Conservation (phyloP, 2,113 vertebrate species). For the Dasyornis broadbenti region DNA sequence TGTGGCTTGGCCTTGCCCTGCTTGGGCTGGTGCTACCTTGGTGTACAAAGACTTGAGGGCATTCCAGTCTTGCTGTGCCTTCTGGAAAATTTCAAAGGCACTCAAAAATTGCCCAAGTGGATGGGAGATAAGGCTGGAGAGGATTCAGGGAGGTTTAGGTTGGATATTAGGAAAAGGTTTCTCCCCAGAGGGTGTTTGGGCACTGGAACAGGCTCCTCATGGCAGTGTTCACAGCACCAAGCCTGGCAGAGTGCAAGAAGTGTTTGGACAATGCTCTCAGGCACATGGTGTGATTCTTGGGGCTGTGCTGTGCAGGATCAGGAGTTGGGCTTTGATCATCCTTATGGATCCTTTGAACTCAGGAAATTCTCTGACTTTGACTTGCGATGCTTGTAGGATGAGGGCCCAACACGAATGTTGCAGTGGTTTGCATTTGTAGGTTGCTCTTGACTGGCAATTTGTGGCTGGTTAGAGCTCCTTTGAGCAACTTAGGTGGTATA, state of each 20-base stretch:
- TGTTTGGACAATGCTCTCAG: rapidly evolving
- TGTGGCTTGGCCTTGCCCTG: not conserved
- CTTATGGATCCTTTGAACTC: not conserved
- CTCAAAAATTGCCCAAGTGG: not conserved
- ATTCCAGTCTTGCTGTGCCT: not conserved
- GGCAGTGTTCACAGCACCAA: not conserved
- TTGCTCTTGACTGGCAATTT: not conserved
- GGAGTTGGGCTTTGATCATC: not conserved
- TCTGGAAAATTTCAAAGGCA: not conserved
- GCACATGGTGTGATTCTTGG: not conserved
- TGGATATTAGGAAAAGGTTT: not conserved
- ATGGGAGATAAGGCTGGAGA: not conserved
- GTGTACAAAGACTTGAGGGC: not conserved
- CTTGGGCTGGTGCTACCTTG: not conserved
- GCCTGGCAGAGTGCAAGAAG: not conserved
- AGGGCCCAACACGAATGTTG: not conserved
- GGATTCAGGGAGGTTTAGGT: not conserved
- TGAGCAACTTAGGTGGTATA: not conserved
- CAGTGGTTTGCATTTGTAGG: not conserved
- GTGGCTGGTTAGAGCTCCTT: not conserved
- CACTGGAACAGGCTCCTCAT: not conserved
- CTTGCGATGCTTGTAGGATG: not conserved
- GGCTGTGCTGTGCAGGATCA: not conserved
- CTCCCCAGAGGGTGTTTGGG: not conserved
- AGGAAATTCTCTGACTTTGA: not conserved